Conservation (phyloP, 2,113 vertebrate genomes). For the Miniopterus natalensis region DNA sequence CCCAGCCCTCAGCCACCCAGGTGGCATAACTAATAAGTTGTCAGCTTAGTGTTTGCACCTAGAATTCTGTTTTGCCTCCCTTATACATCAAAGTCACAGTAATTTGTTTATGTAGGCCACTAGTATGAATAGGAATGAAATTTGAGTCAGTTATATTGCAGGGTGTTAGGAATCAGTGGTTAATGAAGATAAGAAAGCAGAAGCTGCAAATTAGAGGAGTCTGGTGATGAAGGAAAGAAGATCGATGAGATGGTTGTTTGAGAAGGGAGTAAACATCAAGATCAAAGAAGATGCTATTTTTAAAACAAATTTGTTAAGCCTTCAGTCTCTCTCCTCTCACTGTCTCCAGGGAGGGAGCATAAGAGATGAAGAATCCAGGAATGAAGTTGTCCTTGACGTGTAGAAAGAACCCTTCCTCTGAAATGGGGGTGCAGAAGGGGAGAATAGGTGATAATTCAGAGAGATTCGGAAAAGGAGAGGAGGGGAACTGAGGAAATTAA, state of each 20-base stretch:
- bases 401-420: neutral
- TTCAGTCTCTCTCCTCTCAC: neutral
- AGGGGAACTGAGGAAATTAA: neutral
- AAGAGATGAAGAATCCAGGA: neutral
- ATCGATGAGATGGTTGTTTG: neutral
- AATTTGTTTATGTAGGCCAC: neutral
- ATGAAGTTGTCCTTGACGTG: neutral
- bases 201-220: neutral
- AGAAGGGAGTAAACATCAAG: neutral
- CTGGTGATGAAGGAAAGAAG: neutral
- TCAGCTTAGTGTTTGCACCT: neutral
- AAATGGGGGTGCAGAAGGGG: neutral
- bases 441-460: neutral
- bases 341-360: neutral
- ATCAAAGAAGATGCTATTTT: neutral
- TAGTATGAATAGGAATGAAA: neutral
- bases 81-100: neutral
- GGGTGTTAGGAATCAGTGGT: neutral
- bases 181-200: conserved; percentile 17
- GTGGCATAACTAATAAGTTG: neutral
- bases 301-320: neutral
- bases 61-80: neutral
- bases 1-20: neutral
- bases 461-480: neutral
- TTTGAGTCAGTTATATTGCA: neutral